Conservation (phyloP, 2,797 vertebrate genomes). For the Lagorchestes hirsutus region DNA sequence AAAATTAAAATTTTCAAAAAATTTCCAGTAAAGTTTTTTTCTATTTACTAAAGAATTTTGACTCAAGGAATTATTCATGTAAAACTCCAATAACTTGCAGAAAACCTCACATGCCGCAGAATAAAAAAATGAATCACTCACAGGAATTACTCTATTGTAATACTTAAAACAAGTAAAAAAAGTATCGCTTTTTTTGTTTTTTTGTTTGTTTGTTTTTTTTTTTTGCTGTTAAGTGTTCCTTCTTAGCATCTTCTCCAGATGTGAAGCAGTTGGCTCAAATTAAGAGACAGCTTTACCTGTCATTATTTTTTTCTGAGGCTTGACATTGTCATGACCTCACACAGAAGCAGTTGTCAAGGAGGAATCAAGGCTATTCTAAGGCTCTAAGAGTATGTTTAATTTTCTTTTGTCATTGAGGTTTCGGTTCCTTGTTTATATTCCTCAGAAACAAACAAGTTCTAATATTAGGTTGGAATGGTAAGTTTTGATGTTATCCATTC, state of each 20-base stretch:
- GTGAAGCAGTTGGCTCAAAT: constrained; percentile 41
- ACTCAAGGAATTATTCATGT: constrained; percentile 47
- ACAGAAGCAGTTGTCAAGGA: constrained; percentile 51
- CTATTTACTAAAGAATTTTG: constrained; percentile 61
- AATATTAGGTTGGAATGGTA: constrained; percentile 25
- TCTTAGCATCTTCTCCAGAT: constrained; percentile 62
- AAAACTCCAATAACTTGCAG: constrained; percentile 63
- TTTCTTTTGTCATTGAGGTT: constrained; percentile 47
- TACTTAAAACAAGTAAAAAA: constrained; percentile 73
- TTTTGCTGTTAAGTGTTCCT: constrained; percentile 61
- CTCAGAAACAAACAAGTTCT: constrained; percentile 60
- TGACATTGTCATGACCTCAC: constrained; percentile 10
- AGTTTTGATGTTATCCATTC: constrained; percentile 68
- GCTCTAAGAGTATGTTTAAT: constrained; percentile 56
- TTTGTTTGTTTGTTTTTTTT: not conserved
- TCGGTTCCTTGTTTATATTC: constrained; percentile 30
- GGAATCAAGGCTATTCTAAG: constrained; percentile 58
- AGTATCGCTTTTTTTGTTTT: not conserved
- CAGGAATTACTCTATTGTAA: constrained; percentile 74
- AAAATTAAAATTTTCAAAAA: constrained; percentile 62
- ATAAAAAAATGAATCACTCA: constrained; percentile 65
- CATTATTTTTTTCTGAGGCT: constrained; percentile 58
- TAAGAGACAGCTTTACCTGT: not conserved
- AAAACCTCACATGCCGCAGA: constrained; percentile 49
- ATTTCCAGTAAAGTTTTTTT: constrained; percentile 35